Evolutionary conservation across 2,888 invertebrate genomes (phyloP).

Genomic region (Altica lythri): DNA sequence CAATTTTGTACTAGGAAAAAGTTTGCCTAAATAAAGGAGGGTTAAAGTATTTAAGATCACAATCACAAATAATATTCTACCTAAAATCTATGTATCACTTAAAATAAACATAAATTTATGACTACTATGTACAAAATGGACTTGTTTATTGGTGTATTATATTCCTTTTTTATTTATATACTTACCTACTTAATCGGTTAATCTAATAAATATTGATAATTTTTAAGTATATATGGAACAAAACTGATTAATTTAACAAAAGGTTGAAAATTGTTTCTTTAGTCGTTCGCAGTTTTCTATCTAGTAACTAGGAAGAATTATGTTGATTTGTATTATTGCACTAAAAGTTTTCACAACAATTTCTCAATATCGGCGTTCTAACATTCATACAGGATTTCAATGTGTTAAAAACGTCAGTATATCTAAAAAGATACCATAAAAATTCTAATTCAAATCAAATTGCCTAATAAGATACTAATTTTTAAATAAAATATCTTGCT

Average conservation of each 20-base stretch:
- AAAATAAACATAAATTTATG: constrained; percentile 28
- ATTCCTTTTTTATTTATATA: constrained; percentile 7
- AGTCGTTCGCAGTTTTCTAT: constrained; percentile 1
- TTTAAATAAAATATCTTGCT: not conserved
- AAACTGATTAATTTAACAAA: too few species aligned
- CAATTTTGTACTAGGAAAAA: too few species aligned
- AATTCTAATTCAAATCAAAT: too few species aligned
- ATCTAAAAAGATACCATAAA: too few species aligned
- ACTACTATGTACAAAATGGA: constrained; percentile 39
- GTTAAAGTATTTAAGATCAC: too few species aligned
- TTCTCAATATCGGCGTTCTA: constrained; percentile 10
- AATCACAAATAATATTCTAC: constrained; percentile 31
- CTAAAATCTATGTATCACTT: constrained; percentile 27
- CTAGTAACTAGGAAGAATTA: constrained; percentile 16
- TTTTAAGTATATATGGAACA: too few species aligned
- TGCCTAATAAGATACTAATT: not conserved
- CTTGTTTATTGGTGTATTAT: constrained; percentile 33
- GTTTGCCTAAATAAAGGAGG: too few species aligned
- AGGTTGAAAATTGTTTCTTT: not conserved
- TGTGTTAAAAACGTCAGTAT: too few species aligned
- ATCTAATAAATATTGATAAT: constrained; percentile 11
- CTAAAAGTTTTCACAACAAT: constrained; percentile 15
- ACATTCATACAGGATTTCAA: not conserved
- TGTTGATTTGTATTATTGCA: constrained; percentile 14
- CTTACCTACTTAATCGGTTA: constrained; percentile 4